Base-by-base conservation (phyloP, 2,797 vertebrate genomes). In the Oreochromis grahami region DNA sequence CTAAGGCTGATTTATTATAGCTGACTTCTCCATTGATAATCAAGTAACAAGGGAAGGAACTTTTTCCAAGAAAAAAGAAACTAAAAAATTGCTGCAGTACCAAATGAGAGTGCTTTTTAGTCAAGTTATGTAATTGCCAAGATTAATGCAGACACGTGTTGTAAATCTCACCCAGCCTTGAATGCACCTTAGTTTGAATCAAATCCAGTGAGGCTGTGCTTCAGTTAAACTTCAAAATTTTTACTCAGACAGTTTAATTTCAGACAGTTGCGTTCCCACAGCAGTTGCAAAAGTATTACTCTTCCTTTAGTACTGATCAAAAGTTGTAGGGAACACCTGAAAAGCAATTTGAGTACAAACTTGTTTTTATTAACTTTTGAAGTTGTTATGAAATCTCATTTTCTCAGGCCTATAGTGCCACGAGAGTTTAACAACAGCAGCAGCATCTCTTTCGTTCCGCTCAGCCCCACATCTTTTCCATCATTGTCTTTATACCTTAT, bases 281-380 rank as follows among this genome's bases (percentile, higher is more conserved):
- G 77, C 74, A 80, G 79, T 53, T 77, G 45, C 34, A 78, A 14
- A 50, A 14, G 6, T 63, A 70, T 72, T 80, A 6, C 5, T 58
- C 2, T 70, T 15, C 14, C 12, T 79, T 80, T 51, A 74, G n/a
- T 5, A 12, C 10, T 63, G 15, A 80, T 74, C 48, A 84, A 14
- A 41, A 77, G 65, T 76, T 55, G 13, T 78, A 36, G 48, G 83
- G 38, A 78, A 52, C 4, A 43, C 41, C 63, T 83, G 72, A 85
- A 86, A 84, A 79, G 38, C 74, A 90, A 70, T 89, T 80, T 79
- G 68, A 48, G 77, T 14, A 34, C 26, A 56, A 77, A 51, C 26
- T 74, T 77, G 19, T 50, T 78, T 84, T 86, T 80, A 89, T 86
- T 79, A 86, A 83, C 70, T 89, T 89, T 50, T 81, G 24, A 81